Percentiles rank a stretch among this genome's conserved stretches.
These are phyloP conservation scores for Salminus brasiliensis DNA, from an alignment of 2,113 vertebrate species.

Conservation along the genomic window DNA sequence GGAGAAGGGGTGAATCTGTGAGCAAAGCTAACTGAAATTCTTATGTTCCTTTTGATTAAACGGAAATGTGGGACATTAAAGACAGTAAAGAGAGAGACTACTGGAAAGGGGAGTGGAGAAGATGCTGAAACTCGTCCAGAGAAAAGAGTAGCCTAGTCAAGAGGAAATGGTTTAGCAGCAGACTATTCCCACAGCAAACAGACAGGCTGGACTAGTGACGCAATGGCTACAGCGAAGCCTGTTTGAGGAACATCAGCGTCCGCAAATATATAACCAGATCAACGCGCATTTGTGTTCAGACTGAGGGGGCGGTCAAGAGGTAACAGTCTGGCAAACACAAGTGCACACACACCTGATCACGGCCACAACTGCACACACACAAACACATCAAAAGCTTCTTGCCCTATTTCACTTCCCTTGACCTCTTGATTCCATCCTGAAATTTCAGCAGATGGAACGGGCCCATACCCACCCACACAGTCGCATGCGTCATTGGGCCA, in stretches of 20 bases:
- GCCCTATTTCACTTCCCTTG: slow-evolving; percentile 25
- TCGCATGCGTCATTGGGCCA: slow-evolving; percentile 10
- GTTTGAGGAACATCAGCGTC: slow-evolving; percentile 19
- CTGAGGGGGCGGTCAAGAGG: slow-evolving; percentile 46
- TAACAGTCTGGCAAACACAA: slow-evolving; percentile 38
- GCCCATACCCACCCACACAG: slow-evolving; percentile 16
- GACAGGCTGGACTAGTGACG: background rate
- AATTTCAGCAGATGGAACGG: slow-evolving; percentile 39
- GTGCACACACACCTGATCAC: slow-evolving; percentile 44
- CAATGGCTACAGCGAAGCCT: slow-evolving; percentile 14
- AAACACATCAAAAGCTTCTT: slow-evolving; percentile 45
- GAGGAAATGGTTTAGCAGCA: slow-evolving; percentile 12
- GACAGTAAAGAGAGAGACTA: background rate
- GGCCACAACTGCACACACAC: slow-evolving; percentile 49
- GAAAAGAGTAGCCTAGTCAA: background rate
- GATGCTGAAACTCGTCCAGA: background rate
- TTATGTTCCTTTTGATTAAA: too few species aligned
- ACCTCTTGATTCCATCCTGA: slow-evolving; percentile 29
- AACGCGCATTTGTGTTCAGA: slow-evolving; percentile 34
- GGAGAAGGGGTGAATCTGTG: too few species aligned
- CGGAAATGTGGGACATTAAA: too few species aligned
- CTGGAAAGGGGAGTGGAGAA: background rate
- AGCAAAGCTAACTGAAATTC: too few species aligned
- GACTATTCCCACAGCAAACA: slow-evolving; percentile 31
- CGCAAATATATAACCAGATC: slow-evolving; percentile 45